A percentile compares a stretch with the other conserved stretches of the same genome.
Evolutionary conservation across 1,140 invertebrate genomes (phyloP).

Genomic region (Apis mellifera): Amel_HAv3.1 CM009939.2:5929001-5929500

Average conservation of each 20-base stretch:
- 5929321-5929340: neutral
- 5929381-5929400: neutral
- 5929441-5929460: too few species aligned
- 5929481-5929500: too few species aligned
- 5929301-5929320: neutral
- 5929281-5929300: neutral
- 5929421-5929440: too few species aligned
- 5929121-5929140: too few species aligned
- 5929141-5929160: neutral
- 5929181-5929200: neutral
- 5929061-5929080: too few species aligned
- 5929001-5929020: too few species aligned
- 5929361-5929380: neutral
- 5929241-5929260: slow-evolving; percentile 6
- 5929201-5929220: neutral
- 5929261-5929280: neutral
- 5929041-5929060: too few species aligned
- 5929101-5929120: too few species aligned
- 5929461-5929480: too few species aligned
- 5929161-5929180: neutral
- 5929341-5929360: neutral
- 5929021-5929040: too few species aligned
- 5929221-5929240: neutral
- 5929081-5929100: too few species aligned
- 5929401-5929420: too few species aligned